phyloP scores from a whole-genome alignment of 2,797 vertebrate genomes.

The Lates japonicus region DNA sequence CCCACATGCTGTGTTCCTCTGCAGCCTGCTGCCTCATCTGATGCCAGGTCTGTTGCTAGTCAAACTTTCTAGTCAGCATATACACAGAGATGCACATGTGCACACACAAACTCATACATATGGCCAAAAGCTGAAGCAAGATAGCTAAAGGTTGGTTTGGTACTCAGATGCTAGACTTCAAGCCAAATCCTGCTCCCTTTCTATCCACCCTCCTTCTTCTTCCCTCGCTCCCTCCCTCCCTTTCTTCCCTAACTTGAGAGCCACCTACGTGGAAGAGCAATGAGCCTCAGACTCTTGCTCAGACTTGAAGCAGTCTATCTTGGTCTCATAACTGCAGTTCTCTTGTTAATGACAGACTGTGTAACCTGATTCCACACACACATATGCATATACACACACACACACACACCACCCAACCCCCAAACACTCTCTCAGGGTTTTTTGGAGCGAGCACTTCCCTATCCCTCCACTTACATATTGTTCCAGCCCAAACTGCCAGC shows the following conservation, averaged over 20 bases:
- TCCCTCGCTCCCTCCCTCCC: neutral
- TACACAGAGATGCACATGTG: slow-evolving; percentile 1
- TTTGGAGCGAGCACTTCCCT: slow-evolving; percentile 63
- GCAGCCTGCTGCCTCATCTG: slow-evolving; percentile 61
- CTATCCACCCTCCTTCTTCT: slow-evolving; percentile 14
- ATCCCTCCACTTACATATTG: slow-evolving; percentile 79
- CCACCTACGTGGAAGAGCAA: slow-evolving; percentile 67
- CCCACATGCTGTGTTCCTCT: slow-evolving; percentile 72
- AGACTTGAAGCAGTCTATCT: slow-evolving; percentile 85
- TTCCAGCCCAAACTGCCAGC: slow-evolving; percentile 84
- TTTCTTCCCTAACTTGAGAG: slow-evolving; percentile 43
- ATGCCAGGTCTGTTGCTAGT: slow-evolving; percentile 69
- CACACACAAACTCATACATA: slow-evolving; percentile 22
- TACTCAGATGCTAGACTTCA: slow-evolving; percentile 42
- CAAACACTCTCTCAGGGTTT: slow-evolving; percentile 71
- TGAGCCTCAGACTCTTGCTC: slow-evolving; percentile 82
- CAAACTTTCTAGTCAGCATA: slow-evolving; percentile 74
- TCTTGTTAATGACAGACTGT: slow-evolving; percentile 87
- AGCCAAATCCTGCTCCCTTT: slow-evolving; percentile 67
- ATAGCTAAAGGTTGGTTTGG: slow-evolving; percentile 60
- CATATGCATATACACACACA: slow-evolving; percentile 20
- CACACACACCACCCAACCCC: slow-evolving; percentile 21
- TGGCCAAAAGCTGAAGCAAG: slow-evolving; percentile 40
- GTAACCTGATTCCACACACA: slow-evolving; percentile 82
- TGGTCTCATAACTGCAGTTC: slow-evolving; percentile 80